Percentiles rank a stretch among this genome's conserved stretches.
phyloP scores from a whole-genome alignment of 1,140 invertebrate species.

The Chymomyza costata region DNA sequence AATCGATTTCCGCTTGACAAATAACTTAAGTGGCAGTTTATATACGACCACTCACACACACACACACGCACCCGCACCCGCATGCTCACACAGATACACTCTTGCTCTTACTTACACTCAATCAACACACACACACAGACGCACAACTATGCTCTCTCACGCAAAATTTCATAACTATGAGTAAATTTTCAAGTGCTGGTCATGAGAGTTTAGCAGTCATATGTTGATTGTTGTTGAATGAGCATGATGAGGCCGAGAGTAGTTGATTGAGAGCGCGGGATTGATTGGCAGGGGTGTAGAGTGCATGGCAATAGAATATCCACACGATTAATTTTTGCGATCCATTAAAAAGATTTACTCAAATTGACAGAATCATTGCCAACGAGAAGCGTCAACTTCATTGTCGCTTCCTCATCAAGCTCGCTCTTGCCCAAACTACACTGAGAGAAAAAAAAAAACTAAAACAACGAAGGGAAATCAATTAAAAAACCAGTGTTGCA shows the following conservation, averaged over 20 bases:
- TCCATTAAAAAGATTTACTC: slow-evolving; percentile 71
- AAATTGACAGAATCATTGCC: slow-evolving; percentile 65
- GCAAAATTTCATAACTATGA: slow-evolving; percentile 14
- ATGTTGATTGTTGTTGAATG: too few species aligned
- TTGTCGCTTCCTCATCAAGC: too few species aligned
- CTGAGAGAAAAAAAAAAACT: too few species aligned
- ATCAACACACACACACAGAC: too few species aligned
- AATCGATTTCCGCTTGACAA: slow-evolving; percentile 62
- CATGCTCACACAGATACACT: not conserved
- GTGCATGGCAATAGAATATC: slow-evolving; percentile 60
- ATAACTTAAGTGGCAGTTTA: slow-evolving; percentile 58
- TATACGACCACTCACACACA: slow-evolving; percentile 22
- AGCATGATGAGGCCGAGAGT: too few species aligned
- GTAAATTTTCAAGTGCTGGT: slow-evolving; percentile 5
- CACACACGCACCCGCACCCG: slow-evolving; percentile 1
- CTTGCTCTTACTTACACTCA: not conserved
- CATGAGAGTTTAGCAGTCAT: not conserved
- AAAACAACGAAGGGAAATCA: too few species aligned
- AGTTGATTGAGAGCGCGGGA: too few species aligned
- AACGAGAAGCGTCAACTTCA: too few species aligned
- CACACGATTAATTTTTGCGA: slow-evolving; percentile 55
- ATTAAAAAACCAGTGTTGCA: too few species aligned
- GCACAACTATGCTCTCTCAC: not conserved
- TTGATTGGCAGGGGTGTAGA: slow-evolving; percentile 2
- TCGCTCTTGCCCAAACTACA: too few species aligned